phyloP scores from a whole-genome alignment of 2,888 invertebrate genomes.

The Lasioglossum lativentre region DNA sequence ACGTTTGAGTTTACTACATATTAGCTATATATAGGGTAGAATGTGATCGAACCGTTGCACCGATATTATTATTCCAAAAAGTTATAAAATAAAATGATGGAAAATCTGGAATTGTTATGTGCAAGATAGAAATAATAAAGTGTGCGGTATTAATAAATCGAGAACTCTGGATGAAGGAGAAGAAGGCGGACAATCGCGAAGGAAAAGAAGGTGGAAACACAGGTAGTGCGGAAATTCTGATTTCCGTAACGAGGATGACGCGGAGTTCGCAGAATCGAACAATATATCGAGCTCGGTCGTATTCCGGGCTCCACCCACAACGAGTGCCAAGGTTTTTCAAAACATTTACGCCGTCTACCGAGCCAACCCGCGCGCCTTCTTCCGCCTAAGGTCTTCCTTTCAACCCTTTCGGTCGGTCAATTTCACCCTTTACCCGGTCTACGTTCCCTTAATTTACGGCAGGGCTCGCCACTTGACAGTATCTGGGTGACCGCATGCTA shows the following conservation, averaged over 20 bases:
- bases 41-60: no score
- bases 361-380: not conserved
- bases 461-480: slow-evolving; percentile 29
- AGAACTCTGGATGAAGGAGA: no score
- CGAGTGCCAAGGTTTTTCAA: slow-evolving; percentile 40
- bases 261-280: slow-evolving; percentile 19
- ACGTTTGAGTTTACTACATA: no score
- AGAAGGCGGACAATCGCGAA: not conserved
- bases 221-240: not conserved
- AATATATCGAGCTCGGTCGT: slow-evolving; percentile 7
- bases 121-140: not conserved
- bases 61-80: no score
- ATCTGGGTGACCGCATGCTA: slow-evolving; percentile 73
- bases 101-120: not conserved
- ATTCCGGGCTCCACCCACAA: slow-evolving; percentile 47
- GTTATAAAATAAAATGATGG: no score
- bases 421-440: slow-evolving; percentile 13
- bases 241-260: not conserved
- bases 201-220: not conserved
- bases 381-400: not conserved
- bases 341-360: slow-evolving; percentile 63
- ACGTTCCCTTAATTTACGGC: slow-evolving; percentile 60
- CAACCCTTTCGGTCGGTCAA: not conserved
- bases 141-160: no score
- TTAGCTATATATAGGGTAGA: no score